A percentile compares a stretch with the other conserved stretches of the same genome.
Evolutionary conservation across 2,797 vertebrate species (phyloP).

Genomic region (Bradypodion ventrale): DNA sequence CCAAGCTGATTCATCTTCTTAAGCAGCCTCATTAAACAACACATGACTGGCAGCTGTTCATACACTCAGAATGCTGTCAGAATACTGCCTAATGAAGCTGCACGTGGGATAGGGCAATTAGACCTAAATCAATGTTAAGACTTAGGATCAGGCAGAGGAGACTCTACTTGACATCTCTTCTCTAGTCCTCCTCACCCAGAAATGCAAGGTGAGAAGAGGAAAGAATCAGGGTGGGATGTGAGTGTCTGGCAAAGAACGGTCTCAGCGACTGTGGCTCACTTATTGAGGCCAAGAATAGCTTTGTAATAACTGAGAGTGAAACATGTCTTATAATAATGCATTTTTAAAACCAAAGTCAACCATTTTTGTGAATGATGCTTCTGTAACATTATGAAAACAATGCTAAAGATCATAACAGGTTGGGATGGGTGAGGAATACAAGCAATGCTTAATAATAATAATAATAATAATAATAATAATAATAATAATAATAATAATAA

Average conservation of each 20-base stretch:
- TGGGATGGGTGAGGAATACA: too few relatives aligned
- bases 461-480: background rate
- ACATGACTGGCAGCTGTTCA: conserved; percentile 34
- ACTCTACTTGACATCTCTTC: background rate
- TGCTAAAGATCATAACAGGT: too few relatives aligned
- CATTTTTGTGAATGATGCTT: background rate
- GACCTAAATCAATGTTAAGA: background rate
- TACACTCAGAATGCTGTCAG: conserved; percentile 12
- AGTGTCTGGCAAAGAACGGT: background rate
- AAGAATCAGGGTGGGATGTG: too few relatives aligned
- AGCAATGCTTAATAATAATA: background rate
- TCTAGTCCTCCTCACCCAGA: background rate
- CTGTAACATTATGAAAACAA: background rate
- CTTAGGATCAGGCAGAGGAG: background rate
- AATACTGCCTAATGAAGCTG: conserved; percentile 26
- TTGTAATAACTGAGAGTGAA: background rate
- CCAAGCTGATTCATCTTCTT: conserved; percentile 37
- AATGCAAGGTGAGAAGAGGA: background rate
- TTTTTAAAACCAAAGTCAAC: background rate
- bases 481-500: too few relatives aligned
- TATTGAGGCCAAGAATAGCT: background rate
- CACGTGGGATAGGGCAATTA: background rate
- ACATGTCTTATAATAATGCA: background rate
- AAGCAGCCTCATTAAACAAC: conserved; percentile 41
- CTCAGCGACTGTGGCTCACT: background rate